A percentile compares a stretch with the other conserved stretches of the same genome.
These are phyloP conservation scores for Microctonus aethiopoides DNA, from an alignment of 2,888 invertebrate genomes.

Conservation along the genomic window DNA sequence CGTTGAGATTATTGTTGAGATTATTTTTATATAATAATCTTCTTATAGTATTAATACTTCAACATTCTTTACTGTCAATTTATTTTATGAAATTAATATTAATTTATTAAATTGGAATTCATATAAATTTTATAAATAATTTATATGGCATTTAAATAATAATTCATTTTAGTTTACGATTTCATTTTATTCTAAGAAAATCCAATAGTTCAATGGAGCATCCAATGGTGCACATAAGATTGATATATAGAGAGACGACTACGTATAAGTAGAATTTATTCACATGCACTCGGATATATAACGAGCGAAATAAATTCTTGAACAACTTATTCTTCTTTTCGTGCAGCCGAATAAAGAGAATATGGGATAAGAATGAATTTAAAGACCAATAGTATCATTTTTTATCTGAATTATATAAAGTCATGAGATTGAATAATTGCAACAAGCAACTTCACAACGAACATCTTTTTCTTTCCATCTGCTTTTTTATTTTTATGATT, in stretches of 20 bases:
- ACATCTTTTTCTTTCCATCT: slow-evolving; percentile 8
- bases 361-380: slow-evolving; percentile 45
- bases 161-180: slow-evolving; percentile 41
- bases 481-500: slow-evolving; percentile 34
- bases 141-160: slow-evolving; percentile 28
- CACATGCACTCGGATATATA: slow-evolving; percentile 29
- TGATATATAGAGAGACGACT: too few species aligned
- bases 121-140: too few species aligned
- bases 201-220: slow-evolving; percentile 35
- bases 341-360: slow-evolving; percentile 31
- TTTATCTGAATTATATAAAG: slow-evolving; percentile 47
- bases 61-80: neutral
- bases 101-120: neutral
- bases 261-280: neutral
- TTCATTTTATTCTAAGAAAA: slow-evolving; percentile 40
- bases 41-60: neutral
- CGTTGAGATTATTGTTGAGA: neutral
- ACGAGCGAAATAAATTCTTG: slow-evolving; percentile 44
- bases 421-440: slow-evolving; percentile 47
- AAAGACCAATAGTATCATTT: slow-evolving; percentile 44
- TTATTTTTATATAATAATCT: neutral
- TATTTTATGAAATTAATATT: neutral
- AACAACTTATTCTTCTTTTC: slow-evolving; percentile 35
- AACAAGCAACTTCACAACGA: slow-evolving; percentile 28
- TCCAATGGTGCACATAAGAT: slow-evolving; percentile 1